These are phyloP conservation scores for Corvus hawaiiensis DNA, from an alignment of 2,113 vertebrate species.

Conservation along the genomic window DNA sequence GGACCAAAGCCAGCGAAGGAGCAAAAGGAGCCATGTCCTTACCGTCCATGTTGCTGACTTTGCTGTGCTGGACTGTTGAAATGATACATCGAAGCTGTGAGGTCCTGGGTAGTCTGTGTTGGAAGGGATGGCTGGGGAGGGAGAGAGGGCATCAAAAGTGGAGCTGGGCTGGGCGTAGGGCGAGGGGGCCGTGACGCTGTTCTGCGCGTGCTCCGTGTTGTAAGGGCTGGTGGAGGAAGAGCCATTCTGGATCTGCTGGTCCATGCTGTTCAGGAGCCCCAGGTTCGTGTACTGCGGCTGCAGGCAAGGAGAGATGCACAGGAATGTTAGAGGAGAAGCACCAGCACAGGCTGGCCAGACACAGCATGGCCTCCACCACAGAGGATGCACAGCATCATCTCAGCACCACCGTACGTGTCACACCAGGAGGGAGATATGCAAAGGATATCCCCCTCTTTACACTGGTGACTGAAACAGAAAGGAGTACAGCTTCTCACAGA, in stretches of 20 bases:
- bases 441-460: background rate
- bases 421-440: background rate
- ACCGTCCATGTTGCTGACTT: constrained; percentile 99
- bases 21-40: constrained; percentile 54
- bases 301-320: background rate
- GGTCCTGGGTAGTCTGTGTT: constrained; percentile 97
- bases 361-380: rapidly evolving
- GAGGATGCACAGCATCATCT: background rate
- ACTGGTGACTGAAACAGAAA: background rate
- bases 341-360: background rate
- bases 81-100: constrained; percentile 97
- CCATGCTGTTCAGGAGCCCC: constrained; percentile 98
- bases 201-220: constrained; percentile 92
- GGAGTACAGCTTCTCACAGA: background rate
- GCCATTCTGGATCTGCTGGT: constrained; percentile 95
- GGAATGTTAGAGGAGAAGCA: background rate
- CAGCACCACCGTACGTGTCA: rapidly evolving
- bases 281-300: constrained; percentile 98
- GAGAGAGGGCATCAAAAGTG: constrained; percentile 93
- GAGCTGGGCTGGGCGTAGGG: constrained; percentile 98
- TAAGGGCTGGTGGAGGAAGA: constrained; percentile 97
- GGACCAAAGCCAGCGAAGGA: background rate
- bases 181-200: constrained; percentile 91
- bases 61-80: constrained; percentile 97
- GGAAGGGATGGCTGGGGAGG: constrained; percentile 96